Conservation (phyloP, 2,113 vertebrate species). For the Pelvicachromis taeniatus region DNA sequence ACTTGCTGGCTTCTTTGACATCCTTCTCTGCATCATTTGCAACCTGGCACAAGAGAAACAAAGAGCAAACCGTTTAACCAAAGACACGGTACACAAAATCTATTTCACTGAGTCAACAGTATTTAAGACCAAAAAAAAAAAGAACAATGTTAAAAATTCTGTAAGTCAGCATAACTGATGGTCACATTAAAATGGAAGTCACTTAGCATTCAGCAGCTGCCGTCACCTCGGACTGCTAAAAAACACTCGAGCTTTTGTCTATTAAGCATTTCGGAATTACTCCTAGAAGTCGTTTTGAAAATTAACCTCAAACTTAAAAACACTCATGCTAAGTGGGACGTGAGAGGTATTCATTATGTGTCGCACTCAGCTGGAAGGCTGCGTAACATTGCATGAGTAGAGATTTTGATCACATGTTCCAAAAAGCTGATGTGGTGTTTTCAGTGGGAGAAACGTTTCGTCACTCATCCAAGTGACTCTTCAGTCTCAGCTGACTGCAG, state of each 20-base stretch:
- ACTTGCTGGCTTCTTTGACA: background rate
- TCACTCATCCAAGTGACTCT: too few relatives aligned
- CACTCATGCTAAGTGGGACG: background rate
- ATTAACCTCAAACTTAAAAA: background rate
- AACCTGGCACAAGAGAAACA: slow-evolving; percentile 24
- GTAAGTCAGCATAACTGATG: background rate
- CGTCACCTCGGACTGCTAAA: background rate
- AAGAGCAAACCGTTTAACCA: background rate
- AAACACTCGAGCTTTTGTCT: background rate
- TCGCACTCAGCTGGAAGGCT: background rate
- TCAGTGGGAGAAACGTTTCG: too few relatives aligned
- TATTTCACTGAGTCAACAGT: background rate
- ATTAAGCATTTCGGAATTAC: background rate
- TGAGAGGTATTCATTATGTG: background rate
- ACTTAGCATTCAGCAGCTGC: background rate
- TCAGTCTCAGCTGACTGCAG: too few relatives aligned
- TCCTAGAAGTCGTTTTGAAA: background rate
- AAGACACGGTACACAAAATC: background rate
- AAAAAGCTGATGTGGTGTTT: too few relatives aligned
- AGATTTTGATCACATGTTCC: background rate
- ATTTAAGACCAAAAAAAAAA: background rate
- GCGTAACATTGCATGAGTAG: background rate
- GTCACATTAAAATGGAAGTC: background rate
- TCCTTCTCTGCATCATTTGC: background rate
- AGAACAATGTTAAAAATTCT: background rate